These are phyloP conservation scores for Rhyzopertha dominica DNA, from an alignment of 1,140 invertebrate genomes.

Conservation along the genomic window DNA sequence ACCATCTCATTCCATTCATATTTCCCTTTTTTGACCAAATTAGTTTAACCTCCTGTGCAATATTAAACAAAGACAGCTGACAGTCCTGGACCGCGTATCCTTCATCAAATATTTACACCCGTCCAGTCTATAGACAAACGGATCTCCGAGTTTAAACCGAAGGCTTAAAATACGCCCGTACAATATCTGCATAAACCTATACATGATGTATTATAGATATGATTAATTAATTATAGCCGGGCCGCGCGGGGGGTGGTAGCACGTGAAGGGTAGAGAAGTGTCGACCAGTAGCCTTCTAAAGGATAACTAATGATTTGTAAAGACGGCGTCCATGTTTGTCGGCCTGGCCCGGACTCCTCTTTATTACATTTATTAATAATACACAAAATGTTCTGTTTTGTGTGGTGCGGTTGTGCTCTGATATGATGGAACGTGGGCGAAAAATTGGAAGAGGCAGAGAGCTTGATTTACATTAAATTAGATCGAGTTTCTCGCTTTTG, in stretches of 20 bases:
- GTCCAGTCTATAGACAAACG: slow-evolving; percentile 4
- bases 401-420: slow-evolving; percentile 12
- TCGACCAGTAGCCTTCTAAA: slow-evolving; percentile 24
- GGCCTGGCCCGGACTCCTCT: slow-evolving; percentile 24
- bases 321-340: slow-evolving; percentile 26
- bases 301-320: slow-evolving; percentile 32
- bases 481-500: no score
- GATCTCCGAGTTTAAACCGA: slow-evolving; percentile 2
- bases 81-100: no score
- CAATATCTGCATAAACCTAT: slow-evolving; percentile 11
- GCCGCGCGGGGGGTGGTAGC: slow-evolving; percentile 18
- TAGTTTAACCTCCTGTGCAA: no score
- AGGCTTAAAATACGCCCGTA: slow-evolving; percentile 11
- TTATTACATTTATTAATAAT: slow-evolving; percentile 31
- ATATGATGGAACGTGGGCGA: slow-evolving; percentile 1
- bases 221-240: slow-evolving; percentile 25
- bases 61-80: no score
- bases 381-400: no score
- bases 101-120: slow-evolving; percentile 15
- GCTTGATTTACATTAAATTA: no score
- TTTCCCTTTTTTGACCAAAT: no score
- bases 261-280: no score
- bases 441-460: no score
- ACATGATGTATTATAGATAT: slow-evolving; percentile 26
- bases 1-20: no score